Conservation (phyloP, 64 coral and sea anemone species). For the Pocillopora verrucosa region DNA sequence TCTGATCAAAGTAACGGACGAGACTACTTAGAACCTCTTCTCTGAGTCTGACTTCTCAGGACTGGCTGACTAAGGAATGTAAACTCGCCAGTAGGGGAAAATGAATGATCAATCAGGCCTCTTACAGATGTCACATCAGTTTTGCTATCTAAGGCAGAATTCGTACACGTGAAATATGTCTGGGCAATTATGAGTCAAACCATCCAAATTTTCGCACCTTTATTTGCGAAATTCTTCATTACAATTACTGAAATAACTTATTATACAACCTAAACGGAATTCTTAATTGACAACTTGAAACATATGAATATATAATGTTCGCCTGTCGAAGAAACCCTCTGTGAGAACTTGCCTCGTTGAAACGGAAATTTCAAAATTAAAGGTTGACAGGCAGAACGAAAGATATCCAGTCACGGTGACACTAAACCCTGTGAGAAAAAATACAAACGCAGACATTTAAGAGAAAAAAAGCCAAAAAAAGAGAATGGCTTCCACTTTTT, state of each 20-base stretch:
- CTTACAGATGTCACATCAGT: not conserved
- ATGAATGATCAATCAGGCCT: not conserved
- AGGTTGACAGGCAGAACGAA: not conserved
- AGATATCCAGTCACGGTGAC: not conserved
- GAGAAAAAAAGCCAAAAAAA: too few relatives aligned
- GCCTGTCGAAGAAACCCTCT: not conserved
- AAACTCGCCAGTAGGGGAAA: not conserved
- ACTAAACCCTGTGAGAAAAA: too few relatives aligned
- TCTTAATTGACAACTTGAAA: not conserved
- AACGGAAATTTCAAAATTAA: not conserved
- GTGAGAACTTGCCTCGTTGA: not conserved
- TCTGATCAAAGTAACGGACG: too few relatives aligned
- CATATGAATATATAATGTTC: not conserved
- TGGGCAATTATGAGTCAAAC: not conserved
- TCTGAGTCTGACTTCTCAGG: too few relatives aligned
- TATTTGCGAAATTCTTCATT: constrained; percentile 36
- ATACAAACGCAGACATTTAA: too few relatives aligned
- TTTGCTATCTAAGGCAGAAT: too few relatives aligned
- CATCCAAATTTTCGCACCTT: not conserved
- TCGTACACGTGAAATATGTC: too few relatives aligned
- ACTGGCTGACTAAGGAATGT: too few relatives aligned
- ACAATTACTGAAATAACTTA: constrained; percentile 26
- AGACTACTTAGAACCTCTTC: too few relatives aligned
- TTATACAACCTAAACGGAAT: constrained; percentile 20
- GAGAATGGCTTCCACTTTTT: too few relatives aligned